Percentiles rank a stretch among this genome's conserved stretches.
Evolutionary conservation across 1,140 invertebrate species (phyloP).

Genomic region (Drosophila seguyi): DNA sequence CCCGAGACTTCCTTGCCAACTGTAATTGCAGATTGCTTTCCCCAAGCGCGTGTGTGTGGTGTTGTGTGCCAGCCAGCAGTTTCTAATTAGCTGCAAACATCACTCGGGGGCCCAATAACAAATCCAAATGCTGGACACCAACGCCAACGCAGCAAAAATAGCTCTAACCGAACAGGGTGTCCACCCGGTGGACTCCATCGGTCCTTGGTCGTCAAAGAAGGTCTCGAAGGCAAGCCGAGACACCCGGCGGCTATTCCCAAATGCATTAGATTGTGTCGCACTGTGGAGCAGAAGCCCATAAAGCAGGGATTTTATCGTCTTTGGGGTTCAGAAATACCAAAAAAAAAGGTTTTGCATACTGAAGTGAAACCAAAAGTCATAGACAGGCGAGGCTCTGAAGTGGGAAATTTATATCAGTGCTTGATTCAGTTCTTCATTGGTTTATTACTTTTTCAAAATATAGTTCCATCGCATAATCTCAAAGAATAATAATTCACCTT

Average conservation of each 20-base stretch:
- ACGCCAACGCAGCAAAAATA: slow-evolving; percentile 54
- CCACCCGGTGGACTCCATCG: neutral
- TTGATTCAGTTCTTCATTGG: neutral
- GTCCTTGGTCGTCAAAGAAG: slow-evolving; percentile 11
- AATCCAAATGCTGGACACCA: slow-evolving; percentile 53
- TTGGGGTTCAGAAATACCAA: neutral
- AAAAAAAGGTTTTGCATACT: too few species aligned
- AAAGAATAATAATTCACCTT: neutral
- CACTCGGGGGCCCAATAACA: slow-evolving; percentile 72
- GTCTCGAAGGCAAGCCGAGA: slow-evolving; percentile 8
- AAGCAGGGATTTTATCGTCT: neutral
- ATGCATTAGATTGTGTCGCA: slow-evolving; percentile 38
- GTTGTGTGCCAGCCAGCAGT: slow-evolving; percentile 29
- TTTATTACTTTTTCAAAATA: neutral
- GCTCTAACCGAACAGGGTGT: slow-evolving; percentile 21
- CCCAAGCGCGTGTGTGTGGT: slow-evolving; percentile 2
- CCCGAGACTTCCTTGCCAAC: slow-evolving; percentile 25
- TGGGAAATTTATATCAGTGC: neutral
- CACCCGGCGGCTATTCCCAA: slow-evolving; percentile 17
- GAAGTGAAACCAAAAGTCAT: neutral
- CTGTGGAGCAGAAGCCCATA: slow-evolving; percentile 18
- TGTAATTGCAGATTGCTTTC: slow-evolving; percentile 65
- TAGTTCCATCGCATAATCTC: neutral
- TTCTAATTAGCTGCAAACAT: slow-evolving; percentile 75
- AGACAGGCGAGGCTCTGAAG: neutral